Conservation (phyloP, 2,888 invertebrate species). For the Pharmacophagus antenor region DNA sequence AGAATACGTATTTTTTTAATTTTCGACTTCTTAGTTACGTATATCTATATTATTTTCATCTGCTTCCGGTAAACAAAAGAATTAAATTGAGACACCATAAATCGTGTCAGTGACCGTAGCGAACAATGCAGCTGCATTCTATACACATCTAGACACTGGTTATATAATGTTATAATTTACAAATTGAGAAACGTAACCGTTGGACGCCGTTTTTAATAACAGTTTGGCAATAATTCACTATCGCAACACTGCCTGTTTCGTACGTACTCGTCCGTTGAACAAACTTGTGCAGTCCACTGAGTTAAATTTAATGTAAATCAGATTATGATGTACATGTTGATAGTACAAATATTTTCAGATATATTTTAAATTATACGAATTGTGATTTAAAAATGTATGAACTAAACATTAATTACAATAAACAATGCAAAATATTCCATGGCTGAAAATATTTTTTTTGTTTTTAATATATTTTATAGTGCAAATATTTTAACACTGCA, state of each 20-base stretch:
- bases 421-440: too few relatives aligned
- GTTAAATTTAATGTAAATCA: not conserved
- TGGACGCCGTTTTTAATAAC: constrained; percentile 28
- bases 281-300: not conserved
- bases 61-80: not conserved
- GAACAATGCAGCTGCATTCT: constrained; percentile 8
- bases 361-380: not conserved
- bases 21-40: not conserved
- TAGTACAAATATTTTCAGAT: not conserved
- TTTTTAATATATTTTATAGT: too few relatives aligned
- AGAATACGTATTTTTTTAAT: not conserved
- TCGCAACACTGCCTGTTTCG: constrained; percentile 18
- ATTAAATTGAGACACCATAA: not conserved
- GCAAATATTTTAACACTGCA: too few relatives aligned
- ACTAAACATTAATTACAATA: too few relatives aligned
- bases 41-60: not conserved
- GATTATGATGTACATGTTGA: too few relatives aligned
- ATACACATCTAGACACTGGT: constrained; percentile 18
- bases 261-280: constrained; percentile 2
- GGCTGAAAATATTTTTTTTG: too few relatives aligned
- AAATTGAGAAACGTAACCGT: constrained; percentile 28
- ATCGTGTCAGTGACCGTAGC: constrained; percentile 12
- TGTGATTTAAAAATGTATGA: too few relatives aligned
- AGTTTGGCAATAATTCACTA: constrained; percentile 28
- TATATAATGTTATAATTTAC: constrained; percentile 31